Percentiles rank a stretch among this genome's conserved stretches.
Conservation (phyloP, 2,113 vertebrate species). For the Trachemys scripta region DNA sequence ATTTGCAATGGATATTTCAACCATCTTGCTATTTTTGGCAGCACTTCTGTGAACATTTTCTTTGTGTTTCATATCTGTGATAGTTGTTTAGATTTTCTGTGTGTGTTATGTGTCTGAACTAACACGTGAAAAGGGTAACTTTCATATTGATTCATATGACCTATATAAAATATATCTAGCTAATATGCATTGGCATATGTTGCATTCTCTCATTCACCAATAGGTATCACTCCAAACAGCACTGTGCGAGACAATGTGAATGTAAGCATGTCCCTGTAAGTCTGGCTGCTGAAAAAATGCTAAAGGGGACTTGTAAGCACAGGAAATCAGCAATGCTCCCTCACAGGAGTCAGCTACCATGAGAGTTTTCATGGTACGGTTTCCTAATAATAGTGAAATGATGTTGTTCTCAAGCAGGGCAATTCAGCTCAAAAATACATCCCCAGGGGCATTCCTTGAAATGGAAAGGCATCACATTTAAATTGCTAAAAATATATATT, state of each 20-base stretch:
- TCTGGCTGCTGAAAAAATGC: not conserved
- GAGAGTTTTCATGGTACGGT: not conserved
- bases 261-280: not conserved
- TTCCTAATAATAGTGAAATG: not conserved
- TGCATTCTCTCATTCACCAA: not conserved
- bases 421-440: not conserved
- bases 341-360: not conserved
- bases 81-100: too few species aligned
- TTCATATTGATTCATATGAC: not conserved
- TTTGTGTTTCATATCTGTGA: too few species aligned
- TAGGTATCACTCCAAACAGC: not conserved
- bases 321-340: not conserved
- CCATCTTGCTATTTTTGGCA: not conserved
- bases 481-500: accelerated
- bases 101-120: too few species aligned
- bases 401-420: not conserved
- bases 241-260: not conserved
- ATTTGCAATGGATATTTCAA: not conserved
- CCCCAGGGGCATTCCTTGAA: not conserved
- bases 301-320: too few species aligned
- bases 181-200: not conserved
- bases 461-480: not conserved
- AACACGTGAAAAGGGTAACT: too few species aligned
- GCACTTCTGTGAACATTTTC: not conserved
- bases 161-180: not conserved